Evolutionary conservation across 1,140 invertebrate genomes (phyloP).

Genomic region (Hylaeus volcanicus): DNA sequence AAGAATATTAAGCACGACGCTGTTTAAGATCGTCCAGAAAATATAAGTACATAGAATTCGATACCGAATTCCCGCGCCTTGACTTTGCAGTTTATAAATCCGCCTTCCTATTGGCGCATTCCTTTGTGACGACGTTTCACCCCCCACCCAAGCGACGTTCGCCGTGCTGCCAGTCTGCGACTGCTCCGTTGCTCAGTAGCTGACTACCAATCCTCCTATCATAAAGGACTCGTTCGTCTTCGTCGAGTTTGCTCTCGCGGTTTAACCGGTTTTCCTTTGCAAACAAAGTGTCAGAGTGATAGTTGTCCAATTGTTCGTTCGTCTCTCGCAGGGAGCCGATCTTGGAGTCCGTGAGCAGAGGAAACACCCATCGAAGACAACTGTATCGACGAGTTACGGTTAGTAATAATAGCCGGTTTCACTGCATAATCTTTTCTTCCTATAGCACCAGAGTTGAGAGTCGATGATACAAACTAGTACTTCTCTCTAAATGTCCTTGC

Average conservation of each 20-base stretch:
- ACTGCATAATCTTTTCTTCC: neutral
- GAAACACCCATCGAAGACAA: constrained; percentile 21
- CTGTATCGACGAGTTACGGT: constrained; percentile 42
- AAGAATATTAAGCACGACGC: no score
- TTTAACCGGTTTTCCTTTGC: neutral
- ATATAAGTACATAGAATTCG: neutral
- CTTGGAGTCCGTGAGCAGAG: neutral
- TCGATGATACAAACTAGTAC: no score
- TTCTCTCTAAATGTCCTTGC: neutral
- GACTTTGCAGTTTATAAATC: constrained; percentile 1
- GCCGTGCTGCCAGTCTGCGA: constrained; percentile 23
- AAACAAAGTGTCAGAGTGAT: constrained; percentile 9
- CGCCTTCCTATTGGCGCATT: constrained; percentile 24
- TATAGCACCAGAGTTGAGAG: neutral
- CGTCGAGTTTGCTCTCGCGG: neutral
- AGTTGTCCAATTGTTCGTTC: neutral
- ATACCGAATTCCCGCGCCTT: constrained; percentile 27
- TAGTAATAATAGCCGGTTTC: constrained; percentile 34
- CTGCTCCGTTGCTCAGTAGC: constrained; percentile 32
- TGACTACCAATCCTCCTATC: constrained; percentile 11
- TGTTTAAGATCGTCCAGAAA: neutral
- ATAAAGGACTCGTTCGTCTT: neutral
- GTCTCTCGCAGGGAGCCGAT: neutral
- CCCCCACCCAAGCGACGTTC: neutral
- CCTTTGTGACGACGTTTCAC: constrained; percentile 12